Conservation (phyloP, 2,113 vertebrate genomes). For the Phycodurus eques region DNA sequence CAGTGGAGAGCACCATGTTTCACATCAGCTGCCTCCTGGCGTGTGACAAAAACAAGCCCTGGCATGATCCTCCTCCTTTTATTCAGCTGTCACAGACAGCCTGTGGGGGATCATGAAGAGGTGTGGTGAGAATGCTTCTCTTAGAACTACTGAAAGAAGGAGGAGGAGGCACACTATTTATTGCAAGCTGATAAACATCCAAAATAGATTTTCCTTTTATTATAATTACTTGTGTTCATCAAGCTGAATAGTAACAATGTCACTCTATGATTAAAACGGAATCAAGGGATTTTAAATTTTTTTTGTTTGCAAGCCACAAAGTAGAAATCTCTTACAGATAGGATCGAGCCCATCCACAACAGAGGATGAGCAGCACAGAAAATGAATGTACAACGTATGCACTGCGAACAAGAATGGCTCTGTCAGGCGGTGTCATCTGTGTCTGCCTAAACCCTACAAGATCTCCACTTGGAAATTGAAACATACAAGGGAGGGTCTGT, state of each 20-base stretch:
- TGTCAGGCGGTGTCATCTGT: too few species aligned
- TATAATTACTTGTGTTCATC: not conserved
- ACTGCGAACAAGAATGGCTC: too few species aligned
- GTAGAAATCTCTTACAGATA: too few species aligned
- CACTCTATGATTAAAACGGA: not conserved
- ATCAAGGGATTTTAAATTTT: slow-evolving; percentile 13
- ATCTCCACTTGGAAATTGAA: too few species aligned
- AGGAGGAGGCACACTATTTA: not conserved
- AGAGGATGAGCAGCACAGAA: too few species aligned
- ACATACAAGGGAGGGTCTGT: too few species aligned
- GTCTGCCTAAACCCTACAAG: too few species aligned
- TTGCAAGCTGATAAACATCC: not conserved
- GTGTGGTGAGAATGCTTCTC: not conserved
- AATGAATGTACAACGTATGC: too few species aligned
- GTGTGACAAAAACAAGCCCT: slow-evolving; percentile 57
- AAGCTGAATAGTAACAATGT: not conserved
- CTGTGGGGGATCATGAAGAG: slow-evolving; percentile 8
- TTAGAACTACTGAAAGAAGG: not conserved
- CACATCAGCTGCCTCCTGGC: slow-evolving; percentile 54
- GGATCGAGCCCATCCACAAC: too few species aligned
- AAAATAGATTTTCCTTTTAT: not conserved
- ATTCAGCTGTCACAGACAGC: slow-evolving; percentile 44
- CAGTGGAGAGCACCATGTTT: slow-evolving; percentile 47
- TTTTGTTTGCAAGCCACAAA: not conserved
- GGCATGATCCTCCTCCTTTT: slow-evolving; percentile 46